Base-by-base conservation (phyloP, 2,797 vertebrate species). In the Artibeus jamaicensis region DNA sequence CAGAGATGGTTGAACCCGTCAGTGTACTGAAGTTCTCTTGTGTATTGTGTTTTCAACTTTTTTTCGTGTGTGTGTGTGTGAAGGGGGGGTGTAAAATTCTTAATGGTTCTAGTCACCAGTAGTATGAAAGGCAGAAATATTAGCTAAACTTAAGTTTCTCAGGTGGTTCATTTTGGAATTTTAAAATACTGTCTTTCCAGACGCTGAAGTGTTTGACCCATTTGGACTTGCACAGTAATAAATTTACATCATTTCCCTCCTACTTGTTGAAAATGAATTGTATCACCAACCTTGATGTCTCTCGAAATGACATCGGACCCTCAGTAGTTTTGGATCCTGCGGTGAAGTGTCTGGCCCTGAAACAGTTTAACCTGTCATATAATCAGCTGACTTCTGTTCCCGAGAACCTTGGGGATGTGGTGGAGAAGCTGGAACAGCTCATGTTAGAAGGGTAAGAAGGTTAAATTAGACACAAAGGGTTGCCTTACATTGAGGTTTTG, bases 221-320 rank as follows among this genome's bases (percentile, higher is more conserved):
- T 26, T 98, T 99, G 98, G 99, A 99, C 98, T 98, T 99, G 94
- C 99, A 99, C 97, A 99, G 99, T 73, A 99, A 99, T 97, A 98
- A 97, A 65, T 98, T 99, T 44, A 98, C 97, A 93, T 98, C 97
- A 0, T 99, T 99, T 97, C 99, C 99, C 0, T 95, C 78, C 3
- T 98, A 98, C 79, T 96, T 99, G 96, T 98, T 99, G 97, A 98
- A 98, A 93, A 98, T 99, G 98, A 99, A 98, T 22, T 99, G 98
- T 0, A 98, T 99, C 59, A 97, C 93, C 94, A 97, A 89, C 62
- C 99, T 99, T 24, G 99, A 99, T 88, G 96, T 99, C 57, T 99
- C 99, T 11, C 99, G 99, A 26, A 99, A 99, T 97, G 98, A 98
- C 18, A 98, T 99, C 37, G 99, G 99, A 0, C 99, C 99, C 16